A percentile compares a stretch with the other conserved stretches of the same genome.
Evolutionary conservation across 2,888 invertebrate species (phyloP).

Genomic region (Xestia sexstrigata): DNA sequence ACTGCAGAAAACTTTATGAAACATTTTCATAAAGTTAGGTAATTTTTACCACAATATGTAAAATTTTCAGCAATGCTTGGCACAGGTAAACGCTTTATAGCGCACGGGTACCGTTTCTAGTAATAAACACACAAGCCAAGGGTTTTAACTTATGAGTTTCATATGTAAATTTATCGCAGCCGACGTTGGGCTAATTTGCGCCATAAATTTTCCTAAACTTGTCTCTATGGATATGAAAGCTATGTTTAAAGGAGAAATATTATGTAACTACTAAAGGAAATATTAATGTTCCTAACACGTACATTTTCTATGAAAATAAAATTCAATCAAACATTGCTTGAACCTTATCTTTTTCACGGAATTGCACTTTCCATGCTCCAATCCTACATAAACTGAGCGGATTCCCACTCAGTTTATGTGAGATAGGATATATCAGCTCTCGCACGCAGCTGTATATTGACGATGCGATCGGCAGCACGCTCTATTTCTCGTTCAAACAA

Average conservation of each 20-base stretch:
- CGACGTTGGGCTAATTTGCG: conserved; percentile 86
- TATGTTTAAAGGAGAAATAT: conserved; percentile 78
- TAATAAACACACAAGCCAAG: conserved; percentile 72
- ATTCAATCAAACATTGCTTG: background rate
- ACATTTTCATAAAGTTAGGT: conserved; percentile 4
- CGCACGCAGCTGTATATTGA: too few relatives aligned
- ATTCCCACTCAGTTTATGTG: too few relatives aligned
- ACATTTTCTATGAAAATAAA: background rate
- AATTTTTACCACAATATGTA: conserved; percentile 49
- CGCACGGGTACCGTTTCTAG: conserved; percentile 69
- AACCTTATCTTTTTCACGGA: too few relatives aligned
- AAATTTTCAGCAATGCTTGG: conserved; percentile 58
- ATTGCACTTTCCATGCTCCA: too few relatives aligned
- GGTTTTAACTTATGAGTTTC: conserved; percentile 88
- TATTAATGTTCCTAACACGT: conserved; percentile 11
- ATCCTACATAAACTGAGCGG: too few relatives aligned
- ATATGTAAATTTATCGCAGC: conserved; percentile 89
- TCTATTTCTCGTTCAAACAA: too few relatives aligned
- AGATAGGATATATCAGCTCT: too few relatives aligned
- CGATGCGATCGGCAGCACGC: too few relatives aligned
- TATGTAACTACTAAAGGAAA: conserved; percentile 65
- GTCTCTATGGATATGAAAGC: conserved; percentile 80
- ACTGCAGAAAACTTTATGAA: background rate
- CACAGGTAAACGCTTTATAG: conserved; percentile 58
- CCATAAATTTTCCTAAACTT: conserved; percentile 86